phyloP scores from a whole-genome alignment of 2,797 vertebrate genomes.

The Acrossocheilus wenchowensis region DNA sequence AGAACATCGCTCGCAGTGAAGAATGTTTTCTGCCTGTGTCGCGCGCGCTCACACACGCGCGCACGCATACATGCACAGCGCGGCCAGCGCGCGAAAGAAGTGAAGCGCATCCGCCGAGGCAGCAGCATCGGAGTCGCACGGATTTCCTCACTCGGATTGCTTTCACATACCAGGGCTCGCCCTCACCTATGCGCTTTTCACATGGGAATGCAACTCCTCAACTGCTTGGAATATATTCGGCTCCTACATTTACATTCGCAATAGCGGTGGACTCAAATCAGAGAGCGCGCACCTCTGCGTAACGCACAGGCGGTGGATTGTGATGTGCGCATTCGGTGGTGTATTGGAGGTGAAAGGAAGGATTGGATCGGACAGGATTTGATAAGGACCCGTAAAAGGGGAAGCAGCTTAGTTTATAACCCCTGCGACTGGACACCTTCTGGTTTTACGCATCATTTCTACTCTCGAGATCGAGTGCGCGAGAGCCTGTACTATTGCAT shows the following conservation, averaged over 20 bases:
- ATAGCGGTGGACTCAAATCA: slow-evolving; percentile 65
- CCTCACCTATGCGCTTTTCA: slow-evolving; percentile 23
- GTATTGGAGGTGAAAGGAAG: slow-evolving; percentile 59
- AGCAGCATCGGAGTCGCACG: slow-evolving; percentile 69
- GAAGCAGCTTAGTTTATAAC: slow-evolving; percentile 48
- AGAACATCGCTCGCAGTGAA: slow-evolving; percentile 63
- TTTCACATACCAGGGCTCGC: slow-evolving; percentile 48
- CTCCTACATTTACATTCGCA: slow-evolving; percentile 70
- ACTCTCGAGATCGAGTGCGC: slow-evolving; percentile 48
- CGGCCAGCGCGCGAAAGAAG: slow-evolving; percentile 67
- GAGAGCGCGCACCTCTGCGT: slow-evolving; percentile 41
- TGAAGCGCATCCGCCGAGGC: slow-evolving; percentile 64
- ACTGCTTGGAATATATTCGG: slow-evolving; percentile 74
- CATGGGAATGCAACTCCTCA: slow-evolving; percentile 55
- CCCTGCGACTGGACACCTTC: slow-evolving; percentile 45
- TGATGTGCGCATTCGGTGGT: slow-evolving; percentile 57
- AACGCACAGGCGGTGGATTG: slow-evolving; percentile 61
- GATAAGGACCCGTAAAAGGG: slow-evolving; percentile 58
- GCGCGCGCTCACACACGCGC: slow-evolving; percentile 46
- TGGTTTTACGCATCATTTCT: slow-evolving; percentile 49
- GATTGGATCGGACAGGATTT: slow-evolving; percentile 61
- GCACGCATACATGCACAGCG: slow-evolving; percentile 62
- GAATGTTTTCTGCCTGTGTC: slow-evolving; percentile 30
- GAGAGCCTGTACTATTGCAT: slow-evolving; percentile 27
- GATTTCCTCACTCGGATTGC: slow-evolving; percentile 65